A percentile compares a stretch with the other conserved stretches of the same genome.
phyloP scores from a whole-genome alignment of 2,888 invertebrate species.

The Autographa pulchrina region DNA sequence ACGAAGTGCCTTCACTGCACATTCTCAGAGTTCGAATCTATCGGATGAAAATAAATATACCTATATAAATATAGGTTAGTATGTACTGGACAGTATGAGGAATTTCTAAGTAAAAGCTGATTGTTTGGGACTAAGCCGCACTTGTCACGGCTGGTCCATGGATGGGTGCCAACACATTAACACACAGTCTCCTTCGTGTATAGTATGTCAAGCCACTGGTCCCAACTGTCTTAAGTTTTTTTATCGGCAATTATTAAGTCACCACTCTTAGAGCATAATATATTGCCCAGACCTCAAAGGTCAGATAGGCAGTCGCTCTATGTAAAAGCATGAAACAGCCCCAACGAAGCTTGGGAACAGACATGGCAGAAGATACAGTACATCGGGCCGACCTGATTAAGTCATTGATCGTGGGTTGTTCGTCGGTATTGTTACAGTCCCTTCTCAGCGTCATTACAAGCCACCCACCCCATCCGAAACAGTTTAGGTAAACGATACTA shows the following conservation, averaged over 20 bases:
- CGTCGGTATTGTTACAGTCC: not conserved
- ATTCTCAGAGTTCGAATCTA: not conserved
- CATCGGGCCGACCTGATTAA: not conserved
- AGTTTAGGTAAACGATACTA: conserved; percentile 27
- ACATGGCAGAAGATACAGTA: not conserved
- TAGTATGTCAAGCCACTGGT: no score
- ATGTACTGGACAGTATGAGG: no score
- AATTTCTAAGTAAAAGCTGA: no score
- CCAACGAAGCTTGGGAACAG: not conserved
- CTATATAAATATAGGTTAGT: no score
- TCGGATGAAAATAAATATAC: not conserved
- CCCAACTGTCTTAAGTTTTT: no score
- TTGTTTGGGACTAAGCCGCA: no score
- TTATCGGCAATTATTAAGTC: no score
- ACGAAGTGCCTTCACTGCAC: not conserved
- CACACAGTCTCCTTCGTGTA: no score
- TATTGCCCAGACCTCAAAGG: not conserved
- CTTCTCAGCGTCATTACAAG: conserved; percentile 5
- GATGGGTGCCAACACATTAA: no score
- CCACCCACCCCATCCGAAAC: conserved; percentile 9
- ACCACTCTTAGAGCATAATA: no score
- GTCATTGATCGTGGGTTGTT: not conserved
- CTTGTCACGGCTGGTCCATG: no score
- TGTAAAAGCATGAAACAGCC: not conserved
- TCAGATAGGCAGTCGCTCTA: not conserved